These are phyloP conservation scores for Ennomos erosarius DNA, from an alignment of 2,888 invertebrate species.

Conservation along the genomic window DNA sequence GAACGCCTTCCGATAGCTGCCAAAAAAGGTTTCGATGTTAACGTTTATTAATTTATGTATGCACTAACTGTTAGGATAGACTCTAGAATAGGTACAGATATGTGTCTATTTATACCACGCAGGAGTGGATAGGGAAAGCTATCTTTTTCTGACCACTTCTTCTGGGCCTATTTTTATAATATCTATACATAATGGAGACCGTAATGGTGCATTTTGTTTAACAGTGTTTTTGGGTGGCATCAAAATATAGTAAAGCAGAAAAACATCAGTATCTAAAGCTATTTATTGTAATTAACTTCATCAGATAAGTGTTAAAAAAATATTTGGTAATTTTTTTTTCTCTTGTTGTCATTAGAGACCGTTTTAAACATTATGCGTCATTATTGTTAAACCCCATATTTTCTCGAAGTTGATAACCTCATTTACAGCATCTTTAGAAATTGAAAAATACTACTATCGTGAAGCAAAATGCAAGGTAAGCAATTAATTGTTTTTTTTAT, in stretches of 20 bases:
- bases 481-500: too few species aligned
- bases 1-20: constrained; percentile 96
- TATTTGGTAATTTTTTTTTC: too few species aligned
- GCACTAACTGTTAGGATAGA: constrained; percentile 36
- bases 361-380: constrained; percentile 12
- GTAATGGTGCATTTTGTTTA: constrained; percentile 19
- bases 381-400: constrained; percentile 13
- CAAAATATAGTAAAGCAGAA: too few species aligned
- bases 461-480: too few species aligned
- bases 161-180: constrained; percentile 46
- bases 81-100: constrained; percentile 27
- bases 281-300: too few species aligned
- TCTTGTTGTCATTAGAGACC: background rate
- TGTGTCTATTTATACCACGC: constrained; percentile 38
- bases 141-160: constrained; percentile 36
- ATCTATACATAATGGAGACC: constrained; percentile 21
- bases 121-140: constrained; percentile 25
- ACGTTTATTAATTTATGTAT: constrained; percentile 57
- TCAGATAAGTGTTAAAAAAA: too few species aligned
- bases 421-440: constrained; percentile 17
- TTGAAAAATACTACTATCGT: constrained; percentile 3
- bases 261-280: too few species aligned
- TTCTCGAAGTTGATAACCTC: constrained; percentile 15
- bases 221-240: constrained; percentile 4
- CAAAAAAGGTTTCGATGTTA: constrained; percentile 94